Percentiles rank a stretch among this genome's conserved stretches.
These are phyloP conservation scores for Cheilosia variabilis DNA, from an alignment of 2,888 invertebrate species.

Conservation along the genomic window DNA sequence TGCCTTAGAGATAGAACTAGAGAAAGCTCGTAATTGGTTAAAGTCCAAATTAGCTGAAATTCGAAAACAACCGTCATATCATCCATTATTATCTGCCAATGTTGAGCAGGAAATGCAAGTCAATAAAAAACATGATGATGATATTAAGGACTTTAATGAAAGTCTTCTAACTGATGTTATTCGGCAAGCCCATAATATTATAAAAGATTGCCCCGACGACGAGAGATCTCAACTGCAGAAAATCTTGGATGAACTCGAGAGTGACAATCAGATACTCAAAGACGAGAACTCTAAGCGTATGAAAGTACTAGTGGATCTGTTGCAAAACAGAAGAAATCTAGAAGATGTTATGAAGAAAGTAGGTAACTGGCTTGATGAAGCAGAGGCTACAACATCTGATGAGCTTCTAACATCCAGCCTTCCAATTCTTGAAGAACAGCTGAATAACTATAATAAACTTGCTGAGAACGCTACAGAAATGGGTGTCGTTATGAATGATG, in stretches of 20 bases:
- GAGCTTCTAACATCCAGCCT: slow-evolving; percentile 92
- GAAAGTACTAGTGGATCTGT: slow-evolving; percentile 88
- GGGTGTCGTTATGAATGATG: slow-evolving; percentile 89
- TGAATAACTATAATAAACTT: slow-evolving; percentile 92
- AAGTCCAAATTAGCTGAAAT: slow-evolving; percentile 90
- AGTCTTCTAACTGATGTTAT: slow-evolving; percentile 90
- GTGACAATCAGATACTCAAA: slow-evolving; percentile 89
- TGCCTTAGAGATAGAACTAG: slow-evolving; percentile 91
- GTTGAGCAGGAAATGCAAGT: slow-evolving; percentile 92
- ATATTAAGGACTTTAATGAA: slow-evolving; percentile 91
- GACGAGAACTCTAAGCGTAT: slow-evolving; percentile 90
- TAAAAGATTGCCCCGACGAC: slow-evolving; percentile 91
- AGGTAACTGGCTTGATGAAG: slow-evolving; percentile 95
- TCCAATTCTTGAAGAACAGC: slow-evolving; percentile 93
- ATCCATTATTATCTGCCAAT: slow-evolving; percentile 91
- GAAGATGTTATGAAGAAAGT: slow-evolving; percentile 92
- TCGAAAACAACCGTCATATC: slow-evolving; percentile 88
- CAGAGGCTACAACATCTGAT: slow-evolving; percentile 92
- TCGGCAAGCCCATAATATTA: slow-evolving; percentile 90
- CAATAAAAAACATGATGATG: slow-evolving; percentile 90
- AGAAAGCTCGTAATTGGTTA: slow-evolving; percentile 92
- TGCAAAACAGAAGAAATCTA: slow-evolving; percentile 91
- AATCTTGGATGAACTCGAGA: slow-evolving; percentile 88
- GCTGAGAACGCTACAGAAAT: slow-evolving; percentile 89
- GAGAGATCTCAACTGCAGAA: slow-evolving; percentile 88